Conservation (phyloP, 2,888 invertebrate genomes). For the Matsumyia berberina region DNA sequence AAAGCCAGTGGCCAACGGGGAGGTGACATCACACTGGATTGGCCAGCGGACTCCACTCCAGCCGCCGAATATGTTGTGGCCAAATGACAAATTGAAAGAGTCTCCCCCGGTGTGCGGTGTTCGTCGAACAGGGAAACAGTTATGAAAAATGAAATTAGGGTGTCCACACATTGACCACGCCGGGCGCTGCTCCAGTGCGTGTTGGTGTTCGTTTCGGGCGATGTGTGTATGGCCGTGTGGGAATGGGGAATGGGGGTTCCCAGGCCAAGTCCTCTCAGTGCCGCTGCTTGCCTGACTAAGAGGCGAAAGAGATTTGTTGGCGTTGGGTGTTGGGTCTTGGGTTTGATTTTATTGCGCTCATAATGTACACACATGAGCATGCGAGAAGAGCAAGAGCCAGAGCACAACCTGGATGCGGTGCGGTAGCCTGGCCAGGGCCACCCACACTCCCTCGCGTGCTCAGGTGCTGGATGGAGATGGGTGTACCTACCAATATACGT, state of each 20-base stretch:
- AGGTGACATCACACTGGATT: conserved; percentile 78
- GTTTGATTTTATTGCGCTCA: conserved; percentile 67
- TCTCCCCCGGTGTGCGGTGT: conserved; percentile 22
- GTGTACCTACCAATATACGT: conserved; percentile 13
- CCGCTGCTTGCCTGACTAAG: conserved; percentile 53
- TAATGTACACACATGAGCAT: conserved; percentile 54
- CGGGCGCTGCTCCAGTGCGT: conserved; percentile 48
- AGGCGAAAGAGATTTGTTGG: conserved; percentile 63
- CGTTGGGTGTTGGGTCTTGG: background rate
- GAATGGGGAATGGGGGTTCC: background rate
- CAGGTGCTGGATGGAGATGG: conserved; percentile 49
- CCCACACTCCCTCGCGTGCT: conserved; percentile 16
- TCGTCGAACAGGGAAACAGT: conserved; percentile 55
- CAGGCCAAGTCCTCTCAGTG: conserved; percentile 26
- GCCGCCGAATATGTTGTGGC: conserved; percentile 71
- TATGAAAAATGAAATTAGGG: conserved; percentile 69
- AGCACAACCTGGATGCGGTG: conserved; percentile 11
- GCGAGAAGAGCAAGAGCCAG: background rate
- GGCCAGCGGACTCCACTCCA: conserved; percentile 76
- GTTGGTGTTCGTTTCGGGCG: conserved; percentile 12
- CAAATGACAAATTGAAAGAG: conserved; percentile 75
- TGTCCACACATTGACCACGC: conserved; percentile 66
- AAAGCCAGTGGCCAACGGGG: conserved; percentile 75
- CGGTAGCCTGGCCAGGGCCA: conserved; percentile 24
- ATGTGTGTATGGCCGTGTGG: conserved; percentile 4